Evolutionary conservation across 2,113 vertebrate genomes (phyloP).

Genomic region (Oplegnathus fasciatus): DNA sequence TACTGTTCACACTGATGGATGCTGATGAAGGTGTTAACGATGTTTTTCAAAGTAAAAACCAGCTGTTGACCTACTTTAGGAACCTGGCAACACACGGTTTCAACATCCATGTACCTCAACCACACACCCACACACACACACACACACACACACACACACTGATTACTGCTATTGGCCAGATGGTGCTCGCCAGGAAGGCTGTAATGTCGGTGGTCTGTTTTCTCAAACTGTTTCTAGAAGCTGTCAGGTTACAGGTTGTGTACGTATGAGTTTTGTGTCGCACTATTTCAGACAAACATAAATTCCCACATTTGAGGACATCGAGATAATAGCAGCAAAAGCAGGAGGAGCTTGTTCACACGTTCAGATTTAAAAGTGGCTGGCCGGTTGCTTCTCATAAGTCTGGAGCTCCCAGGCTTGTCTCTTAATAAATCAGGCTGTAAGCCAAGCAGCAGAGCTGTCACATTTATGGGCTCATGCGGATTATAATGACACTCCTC

Average conservation of each 20-base stretch:
- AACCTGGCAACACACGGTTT: constrained; percentile 5
- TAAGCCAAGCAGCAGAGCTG: not conserved
- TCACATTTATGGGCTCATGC: too few relatives aligned
- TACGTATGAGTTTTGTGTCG: not conserved
- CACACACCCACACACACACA: not conserved
- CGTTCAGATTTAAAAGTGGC: not conserved
- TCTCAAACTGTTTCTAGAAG: not conserved
- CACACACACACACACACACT: constrained; percentile 13
- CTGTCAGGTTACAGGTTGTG: not conserved
- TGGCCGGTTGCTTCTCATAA: not conserved
- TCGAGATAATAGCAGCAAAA: too few relatives aligned
- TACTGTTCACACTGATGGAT: not conserved
- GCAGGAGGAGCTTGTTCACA: not conserved
- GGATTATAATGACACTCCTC: not conserved
- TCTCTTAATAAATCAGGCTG: not conserved
- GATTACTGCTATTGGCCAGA: constrained; percentile 10
- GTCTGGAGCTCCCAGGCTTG: not conserved
- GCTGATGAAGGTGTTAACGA: constrained; percentile 19
- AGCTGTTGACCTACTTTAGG: constrained; percentile 52
- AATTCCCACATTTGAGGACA: too few relatives aligned
- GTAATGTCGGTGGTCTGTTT: constrained; percentile 10
- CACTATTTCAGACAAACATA: too few relatives aligned
- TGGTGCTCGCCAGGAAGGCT: constrained; percentile 34
- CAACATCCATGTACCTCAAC: not conserved
- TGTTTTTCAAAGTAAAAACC: constrained; percentile 38